Conservation (phyloP, 2,113 vertebrate genomes). For the Anguilla japonica region DNA sequence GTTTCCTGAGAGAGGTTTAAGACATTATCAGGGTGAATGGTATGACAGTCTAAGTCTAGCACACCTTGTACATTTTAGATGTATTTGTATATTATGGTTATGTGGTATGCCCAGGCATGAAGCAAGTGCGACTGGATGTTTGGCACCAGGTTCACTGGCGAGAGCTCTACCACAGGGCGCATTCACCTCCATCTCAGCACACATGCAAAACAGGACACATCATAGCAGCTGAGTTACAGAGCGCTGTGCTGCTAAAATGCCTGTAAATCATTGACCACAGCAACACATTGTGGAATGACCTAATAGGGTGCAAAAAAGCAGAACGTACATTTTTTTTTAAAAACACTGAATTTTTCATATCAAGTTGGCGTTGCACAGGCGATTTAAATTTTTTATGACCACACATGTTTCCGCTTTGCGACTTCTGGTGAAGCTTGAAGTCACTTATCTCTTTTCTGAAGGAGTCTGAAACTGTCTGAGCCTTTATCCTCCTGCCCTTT, state of each 20-base stretch:
- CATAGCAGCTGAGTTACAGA: constrained; percentile 38
- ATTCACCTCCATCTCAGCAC: not conserved
- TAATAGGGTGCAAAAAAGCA: not conserved
- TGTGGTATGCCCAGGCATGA: not conserved
- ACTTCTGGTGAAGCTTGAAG: not conserved
- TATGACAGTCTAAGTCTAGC: not conserved
- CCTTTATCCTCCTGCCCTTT: no score
- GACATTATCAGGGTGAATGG: not conserved
- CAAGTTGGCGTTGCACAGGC: not conserved
- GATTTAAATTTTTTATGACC: not conserved
- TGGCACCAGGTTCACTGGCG: not conserved
- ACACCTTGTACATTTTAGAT: not conserved
- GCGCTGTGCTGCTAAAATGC: constrained; percentile 44
- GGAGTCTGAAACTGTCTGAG: not conserved
- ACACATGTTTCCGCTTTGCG: no score
- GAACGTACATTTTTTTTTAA: not conserved
- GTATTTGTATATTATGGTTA: not conserved
- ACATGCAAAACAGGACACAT: not conserved
- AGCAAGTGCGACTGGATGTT: not conserved
- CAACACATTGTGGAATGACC: constrained; percentile 14
- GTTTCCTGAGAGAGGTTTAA: not conserved
- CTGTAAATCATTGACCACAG: constrained; percentile 40
- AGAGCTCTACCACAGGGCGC: no score
- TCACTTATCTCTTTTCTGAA: not conserved
- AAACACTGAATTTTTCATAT: not conserved